These are phyloP conservation scores for Hydrotaea cyrtoneurina DNA, from an alignment of 2,888 invertebrate genomes.

Conservation along the genomic window DNA sequence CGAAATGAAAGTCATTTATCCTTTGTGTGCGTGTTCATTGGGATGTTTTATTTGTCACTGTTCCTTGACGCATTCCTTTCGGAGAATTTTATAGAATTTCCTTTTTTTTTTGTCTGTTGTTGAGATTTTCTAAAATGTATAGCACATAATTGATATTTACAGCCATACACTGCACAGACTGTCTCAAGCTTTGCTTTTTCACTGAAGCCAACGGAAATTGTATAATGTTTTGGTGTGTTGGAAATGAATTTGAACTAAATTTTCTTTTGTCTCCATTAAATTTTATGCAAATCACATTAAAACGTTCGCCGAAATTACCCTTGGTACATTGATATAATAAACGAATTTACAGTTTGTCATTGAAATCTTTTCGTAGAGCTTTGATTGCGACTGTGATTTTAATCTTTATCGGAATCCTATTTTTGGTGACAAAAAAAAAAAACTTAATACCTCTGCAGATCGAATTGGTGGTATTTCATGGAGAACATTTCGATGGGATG, in stretches of 20 bases:
- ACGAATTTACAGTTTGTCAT: not conserved
- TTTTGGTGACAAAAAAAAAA: too few species aligned
- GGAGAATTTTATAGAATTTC: not conserved
- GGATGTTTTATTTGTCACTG: slow-evolving; percentile 19
- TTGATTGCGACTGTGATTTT: too few species aligned
- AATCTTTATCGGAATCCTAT: too few species aligned
- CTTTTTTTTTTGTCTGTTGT: slow-evolving; percentile 24
- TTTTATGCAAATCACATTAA: not conserved
- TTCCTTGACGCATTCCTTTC: slow-evolving; percentile 16
- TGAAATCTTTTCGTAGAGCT: not conserved
- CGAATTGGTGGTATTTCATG: too few species aligned
- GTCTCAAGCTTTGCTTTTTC: too few species aligned
- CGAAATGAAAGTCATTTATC: slow-evolving; percentile 10
- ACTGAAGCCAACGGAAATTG: not conserved
- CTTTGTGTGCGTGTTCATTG: not conserved
- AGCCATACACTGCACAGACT: too few species aligned
- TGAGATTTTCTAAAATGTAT: slow-evolving; percentile 10
- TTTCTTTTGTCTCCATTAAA: slow-evolving; percentile 35
- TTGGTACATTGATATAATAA: not conserved
- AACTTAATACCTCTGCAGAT: too few species aligned
- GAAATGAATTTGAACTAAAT: slow-evolving; percentile 30
- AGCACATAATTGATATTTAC: too few species aligned
- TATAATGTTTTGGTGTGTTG: slow-evolving; percentile 12
- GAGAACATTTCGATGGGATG: too few species aligned
- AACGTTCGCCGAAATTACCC: not conserved